Evolutionary conservation across 2,888 invertebrate species (phyloP), one percentile per base, ranked within the genome.

Genomic region (Synanthedon myopaeformis): DNA sequence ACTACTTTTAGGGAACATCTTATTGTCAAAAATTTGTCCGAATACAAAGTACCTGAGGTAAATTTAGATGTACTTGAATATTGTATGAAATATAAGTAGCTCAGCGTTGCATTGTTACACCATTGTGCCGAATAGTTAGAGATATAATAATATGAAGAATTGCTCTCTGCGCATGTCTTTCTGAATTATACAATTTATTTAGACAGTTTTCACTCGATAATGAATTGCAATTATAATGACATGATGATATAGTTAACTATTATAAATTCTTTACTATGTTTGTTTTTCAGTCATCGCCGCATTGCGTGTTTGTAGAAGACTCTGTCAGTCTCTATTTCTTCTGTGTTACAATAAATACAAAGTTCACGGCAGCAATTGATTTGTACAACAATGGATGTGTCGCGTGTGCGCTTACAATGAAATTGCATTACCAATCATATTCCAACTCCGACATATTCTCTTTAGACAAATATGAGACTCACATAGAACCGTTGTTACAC

Each of bases 1-100:
- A 84, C 80, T 3, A 90, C 92, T 1, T 92, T 92, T 65, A 82
- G 85, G 56, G 90, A 91, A 67, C 90, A 90, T 62, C 79, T 89
- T 17, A 81, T 91, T 55, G 88, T 90, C 1, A 85, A 90, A 62
- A 79, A 74, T 54, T 62, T 89, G 51, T 64, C 77, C 0, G 89
- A 90, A 56, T 89, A 90, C 58, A 75, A 82, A 63, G 79, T 82
- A 48, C 85, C 82, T 1, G 86, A 88, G 79, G 86, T 86, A 67
- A 52, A 10, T 35, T 35, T 35, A 35, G 35, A 10, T 10, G 35
- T 10, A 35, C 35, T 35, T 42, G 13, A 11, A 35, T 8, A 35
- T 35, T 35, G 35, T 2, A 10, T 35, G 35, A 35, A 35, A 28
- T 3, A 28, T 28, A 28, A 28, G 8, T 2, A 28, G 6, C 1